Evolutionary conservation across 2,888 invertebrate species (phyloP), one percentile per base, ranked within the genome.

Genomic region (Carterocephalus palaemon): DNA sequence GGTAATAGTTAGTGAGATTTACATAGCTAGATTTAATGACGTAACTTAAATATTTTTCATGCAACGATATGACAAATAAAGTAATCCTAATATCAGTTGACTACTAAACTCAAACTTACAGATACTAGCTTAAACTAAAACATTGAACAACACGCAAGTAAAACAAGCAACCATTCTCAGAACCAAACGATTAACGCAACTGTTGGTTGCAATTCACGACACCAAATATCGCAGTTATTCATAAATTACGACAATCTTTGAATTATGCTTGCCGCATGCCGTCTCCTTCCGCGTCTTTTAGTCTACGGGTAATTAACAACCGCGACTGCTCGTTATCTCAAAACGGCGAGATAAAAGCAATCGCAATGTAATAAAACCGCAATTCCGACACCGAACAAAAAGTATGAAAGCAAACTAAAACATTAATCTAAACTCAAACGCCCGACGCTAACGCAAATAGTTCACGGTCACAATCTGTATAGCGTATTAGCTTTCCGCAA

Each of bases 391-490:
- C 7, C 13, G 9, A 22, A 13, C 31, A 24, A 37, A 43, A 31
- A 37, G 12, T 24, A 24, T 17, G 10, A 40, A 32, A 40, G 22
- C 17, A 31, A 31, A 31, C 40, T 40, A 37, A 37, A 45, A 37
- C 43, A 54, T 50, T 50, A 43, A 37, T 47, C 43, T 43, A 39
- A 51, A 49, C 42, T 37, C 24, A 52, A 43, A 36, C 36, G 31
- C 40, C 26, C 33, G 17, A 39, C 32, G 23, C 29, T 33, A 46
- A 28, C 43, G 9, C 32, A 46, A 32, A 38, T 39, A 40, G 39
- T 33, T 34, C 33, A 46, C 15, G 29, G 47, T 37, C 32, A 38
- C 41, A 46, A 45, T 50, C 51, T 42, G 48, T 26, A 31, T 48
- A 40, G 39, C 31, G 26, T 45, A 45, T 45, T 45, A 45, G 45